A percentile compares a stretch with the other conserved stretches of the same genome.
Conservation (phyloP, 1,140 invertebrate species). For the Atta cephalotes region DNA sequence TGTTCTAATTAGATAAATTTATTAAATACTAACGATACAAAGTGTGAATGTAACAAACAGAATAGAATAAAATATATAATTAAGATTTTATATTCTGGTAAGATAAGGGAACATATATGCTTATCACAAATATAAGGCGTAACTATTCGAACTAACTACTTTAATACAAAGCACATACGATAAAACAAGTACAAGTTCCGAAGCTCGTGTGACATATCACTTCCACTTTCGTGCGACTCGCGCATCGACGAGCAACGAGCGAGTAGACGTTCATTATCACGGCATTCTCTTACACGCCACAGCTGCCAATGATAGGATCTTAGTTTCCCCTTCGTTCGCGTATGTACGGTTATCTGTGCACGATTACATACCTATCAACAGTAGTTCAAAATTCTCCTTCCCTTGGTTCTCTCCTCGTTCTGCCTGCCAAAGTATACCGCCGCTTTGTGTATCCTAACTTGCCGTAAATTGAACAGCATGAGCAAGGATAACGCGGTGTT, state of each 20-base stretch:
- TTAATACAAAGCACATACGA: neutral
- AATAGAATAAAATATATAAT: neutral
- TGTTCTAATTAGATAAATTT: conserved; percentile 12
- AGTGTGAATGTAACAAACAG: neutral
- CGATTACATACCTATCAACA: conserved; percentile 63
- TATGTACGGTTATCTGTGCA: conserved; percentile 59
- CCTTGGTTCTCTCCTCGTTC: neutral
- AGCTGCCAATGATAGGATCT: conserved; percentile 70
- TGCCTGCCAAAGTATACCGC: conserved; percentile 13
- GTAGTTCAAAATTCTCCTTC: conserved; percentile 57
- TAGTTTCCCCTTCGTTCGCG: conserved; percentile 28
- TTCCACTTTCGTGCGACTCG: neutral
- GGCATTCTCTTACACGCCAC: conserved; percentile 63
- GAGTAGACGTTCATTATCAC: conserved; percentile 33
- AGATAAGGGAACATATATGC: neutral
- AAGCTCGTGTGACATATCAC: conserved; percentile 13
- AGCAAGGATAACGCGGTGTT: conserved; percentile 60
- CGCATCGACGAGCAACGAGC: conserved; percentile 21
- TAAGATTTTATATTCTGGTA: neutral
- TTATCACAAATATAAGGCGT: neutral
- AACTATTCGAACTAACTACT: neutral
- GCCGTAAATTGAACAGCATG: conserved; percentile 70
- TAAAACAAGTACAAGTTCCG: conserved; percentile 17
- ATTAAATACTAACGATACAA: neutral
- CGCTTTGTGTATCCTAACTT: conserved; percentile 68